Percentiles rank a stretch among this genome's conserved stretches.
These are phyloP conservation scores for Hemiprocne comata DNA, from an alignment of 2,113 vertebrate species.

Conservation along the genomic window DNA sequence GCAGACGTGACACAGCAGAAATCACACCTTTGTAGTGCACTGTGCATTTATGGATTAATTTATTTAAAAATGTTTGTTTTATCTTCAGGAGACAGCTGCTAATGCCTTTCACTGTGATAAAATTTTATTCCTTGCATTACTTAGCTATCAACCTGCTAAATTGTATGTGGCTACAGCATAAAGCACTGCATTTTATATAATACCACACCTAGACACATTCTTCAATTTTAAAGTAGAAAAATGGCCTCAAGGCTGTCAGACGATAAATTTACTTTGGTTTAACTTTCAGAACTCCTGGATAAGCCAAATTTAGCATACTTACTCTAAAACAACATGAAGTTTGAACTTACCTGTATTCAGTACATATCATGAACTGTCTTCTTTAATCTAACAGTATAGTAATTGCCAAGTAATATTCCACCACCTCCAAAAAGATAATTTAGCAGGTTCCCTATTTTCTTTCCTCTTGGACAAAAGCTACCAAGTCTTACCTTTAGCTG, in stretches of 20 bases:
- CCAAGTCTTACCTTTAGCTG: conserved; percentile 72
- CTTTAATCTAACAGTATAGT: not conserved
- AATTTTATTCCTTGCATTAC: not conserved
- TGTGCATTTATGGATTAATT: not conserved
- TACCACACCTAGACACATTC: not conserved
- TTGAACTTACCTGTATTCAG: not conserved
- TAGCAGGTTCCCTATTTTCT: not conserved
- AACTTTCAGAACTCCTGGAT: not conserved
- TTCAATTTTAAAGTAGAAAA: not conserved
- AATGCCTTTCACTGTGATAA: not conserved
- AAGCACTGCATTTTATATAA: not conserved
- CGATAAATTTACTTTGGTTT: not conserved
- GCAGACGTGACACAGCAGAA: not conserved
- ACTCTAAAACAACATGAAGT: not conserved
- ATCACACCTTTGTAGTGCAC: not conserved
- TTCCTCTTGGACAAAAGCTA: conserved; percentile 24
- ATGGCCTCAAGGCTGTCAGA: not conserved
- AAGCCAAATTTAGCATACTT: not conserved
- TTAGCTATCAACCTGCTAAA: not conserved
- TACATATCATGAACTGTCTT: not conserved
- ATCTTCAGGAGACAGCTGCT: not conserved
- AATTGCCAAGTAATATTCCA: not conserved
- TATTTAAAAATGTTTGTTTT: not conserved
- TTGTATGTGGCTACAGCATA: not conserved
- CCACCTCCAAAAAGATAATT: not conserved